phyloP scores from a whole-genome alignment of 2,797 vertebrate species.

The Psittacula derbiana region DNA sequence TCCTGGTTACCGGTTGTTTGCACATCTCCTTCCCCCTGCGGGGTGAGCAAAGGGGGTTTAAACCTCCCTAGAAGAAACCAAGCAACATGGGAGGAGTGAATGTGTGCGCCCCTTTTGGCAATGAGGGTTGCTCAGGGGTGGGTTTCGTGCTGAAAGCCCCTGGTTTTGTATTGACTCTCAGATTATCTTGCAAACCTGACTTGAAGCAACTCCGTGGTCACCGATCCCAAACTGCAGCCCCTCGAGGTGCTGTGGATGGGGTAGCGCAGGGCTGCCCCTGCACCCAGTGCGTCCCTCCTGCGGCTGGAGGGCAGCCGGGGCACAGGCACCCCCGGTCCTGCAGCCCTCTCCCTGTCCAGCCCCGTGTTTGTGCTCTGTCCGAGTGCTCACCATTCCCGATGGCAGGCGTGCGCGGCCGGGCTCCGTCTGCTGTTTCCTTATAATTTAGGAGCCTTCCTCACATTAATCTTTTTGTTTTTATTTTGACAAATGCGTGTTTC shows the following conservation, averaged over 20 bases:
- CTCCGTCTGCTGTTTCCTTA: conserved; percentile 44
- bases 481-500: conserved; percentile 94
- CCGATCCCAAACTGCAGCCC: fast-evolving
- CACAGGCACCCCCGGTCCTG: background rate
- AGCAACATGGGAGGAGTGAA: fast-evolving
- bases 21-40: fast-evolving
- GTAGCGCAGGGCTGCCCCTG: background rate
- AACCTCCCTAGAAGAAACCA: background rate
- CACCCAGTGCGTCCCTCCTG: fast-evolving
- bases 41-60: background rate
- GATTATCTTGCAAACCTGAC: background rate
- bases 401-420: background rate
- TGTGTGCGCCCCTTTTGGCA: fast-evolving
- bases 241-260: background rate
- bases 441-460: conserved; percentile 68
- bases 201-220: fast-evolving
- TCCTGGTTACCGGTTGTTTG: background rate
- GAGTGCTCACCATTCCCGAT: background rate
- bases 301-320: background rate
- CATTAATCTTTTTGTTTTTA: conserved; percentile 89
- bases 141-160: fast-evolving
- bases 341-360: background rate
- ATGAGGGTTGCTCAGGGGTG: fast-evolving
- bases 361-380: background rate
- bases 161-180: fast-evolving